phyloP scores from a whole-genome alignment of 2,113 vertebrate genomes.

The Pterocles orientalis region DNA sequence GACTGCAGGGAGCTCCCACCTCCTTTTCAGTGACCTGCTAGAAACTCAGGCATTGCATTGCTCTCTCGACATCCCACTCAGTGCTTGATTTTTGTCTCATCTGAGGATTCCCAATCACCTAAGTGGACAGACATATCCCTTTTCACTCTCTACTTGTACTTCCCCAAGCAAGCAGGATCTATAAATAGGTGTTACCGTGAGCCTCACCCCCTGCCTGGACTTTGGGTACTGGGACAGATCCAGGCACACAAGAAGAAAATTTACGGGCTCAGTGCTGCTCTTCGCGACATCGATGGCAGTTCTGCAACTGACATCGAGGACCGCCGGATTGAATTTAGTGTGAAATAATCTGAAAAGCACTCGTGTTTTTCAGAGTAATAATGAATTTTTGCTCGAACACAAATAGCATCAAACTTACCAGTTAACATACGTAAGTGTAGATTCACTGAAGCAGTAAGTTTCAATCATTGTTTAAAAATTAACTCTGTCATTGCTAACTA shows the following conservation, averaged over 20 bases:
- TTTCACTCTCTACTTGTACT: neutral
- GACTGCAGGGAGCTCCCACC: neutral
- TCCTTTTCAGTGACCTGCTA: neutral
- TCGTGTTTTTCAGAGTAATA: neutral
- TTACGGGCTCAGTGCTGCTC: neutral
- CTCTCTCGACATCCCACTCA: accelerated
- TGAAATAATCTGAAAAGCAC: neutral
- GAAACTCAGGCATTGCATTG: neutral
- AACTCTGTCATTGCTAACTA: neutral
- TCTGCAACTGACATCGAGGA: neutral
- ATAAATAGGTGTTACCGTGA: neutral
- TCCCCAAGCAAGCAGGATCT: neutral
- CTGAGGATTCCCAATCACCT: neutral
- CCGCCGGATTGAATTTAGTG: neutral
- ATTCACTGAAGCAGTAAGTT: neutral
- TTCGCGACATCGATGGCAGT: accelerated
- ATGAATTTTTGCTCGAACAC: neutral
- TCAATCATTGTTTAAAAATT: neutral
- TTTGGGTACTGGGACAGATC: neutral
- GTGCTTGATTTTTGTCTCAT: neutral
- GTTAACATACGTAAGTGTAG: neutral
- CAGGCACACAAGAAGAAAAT: neutral
- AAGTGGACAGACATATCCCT: neutral
- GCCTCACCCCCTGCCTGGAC: neutral
- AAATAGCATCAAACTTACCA: neutral